Evolutionary conservation across 2,888 invertebrate genomes (phyloP).

Genomic region (Rhamphomyia laevipes): DNA sequence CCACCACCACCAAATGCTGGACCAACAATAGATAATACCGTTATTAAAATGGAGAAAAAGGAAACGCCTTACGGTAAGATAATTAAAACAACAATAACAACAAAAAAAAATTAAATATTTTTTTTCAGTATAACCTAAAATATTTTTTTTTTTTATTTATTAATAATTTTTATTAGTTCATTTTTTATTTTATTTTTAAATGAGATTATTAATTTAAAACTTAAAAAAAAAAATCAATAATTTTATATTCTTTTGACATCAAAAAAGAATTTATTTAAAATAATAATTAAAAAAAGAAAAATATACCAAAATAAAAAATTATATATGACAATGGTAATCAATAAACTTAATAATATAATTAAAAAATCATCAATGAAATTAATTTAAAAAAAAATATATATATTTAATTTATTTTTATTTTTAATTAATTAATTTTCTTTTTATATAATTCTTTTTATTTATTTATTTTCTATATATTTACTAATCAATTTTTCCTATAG

Average conservation of each 20-base stretch:
- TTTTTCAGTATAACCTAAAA: slow-evolving; percentile 2
- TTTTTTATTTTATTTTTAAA: not conserved
- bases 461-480: too few relatives aligned
- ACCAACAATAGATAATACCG: slow-evolving; percentile 46
- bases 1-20: slow-evolving; percentile 42
- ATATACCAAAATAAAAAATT: slow-evolving; percentile 1
- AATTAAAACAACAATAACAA: too few relatives aligned
- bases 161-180: not conserved
- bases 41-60: slow-evolving; percentile 67
- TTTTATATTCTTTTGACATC: too few relatives aligned
- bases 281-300: slow-evolving; percentile 2
- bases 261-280: not conserved
- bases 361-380: not conserved
- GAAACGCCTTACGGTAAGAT: slow-evolving; percentile 87
- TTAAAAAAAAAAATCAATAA: not conserved
- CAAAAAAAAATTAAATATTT: slow-evolving; percentile 6
- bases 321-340: slow-evolving; percentile 24
- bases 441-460: too few relatives aligned
- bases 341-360: slow-evolving; percentile 9
- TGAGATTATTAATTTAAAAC: not conserved
- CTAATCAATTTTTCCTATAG: too few relatives aligned
- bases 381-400: not conserved
- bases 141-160: not conserved
- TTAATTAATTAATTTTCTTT: too few relatives aligned
- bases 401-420: not conserved